These are phyloP conservation scores for Caenorhabditis sp. DNA, from an alignment of 2,888 invertebrate genomes.

Conservation along the genomic window DNA sequence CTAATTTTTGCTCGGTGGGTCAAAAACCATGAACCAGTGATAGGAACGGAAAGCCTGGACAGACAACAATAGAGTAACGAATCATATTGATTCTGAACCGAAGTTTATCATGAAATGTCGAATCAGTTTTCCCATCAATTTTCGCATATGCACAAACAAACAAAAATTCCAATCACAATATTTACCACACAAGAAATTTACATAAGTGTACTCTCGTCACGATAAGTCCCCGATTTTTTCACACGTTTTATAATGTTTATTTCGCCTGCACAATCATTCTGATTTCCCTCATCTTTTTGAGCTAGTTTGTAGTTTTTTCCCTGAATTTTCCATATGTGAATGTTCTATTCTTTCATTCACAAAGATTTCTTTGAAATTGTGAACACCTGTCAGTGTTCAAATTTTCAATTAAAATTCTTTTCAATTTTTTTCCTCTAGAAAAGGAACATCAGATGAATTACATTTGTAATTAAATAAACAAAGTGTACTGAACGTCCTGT, in stretches of 20 bases:
- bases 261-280: neutral
- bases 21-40: too few relatives aligned
- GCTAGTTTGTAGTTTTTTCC: too few relatives aligned
- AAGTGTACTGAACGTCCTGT: neutral
- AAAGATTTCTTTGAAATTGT: neutral
- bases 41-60: too few relatives aligned
- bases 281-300: neutral
- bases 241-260: neutral
- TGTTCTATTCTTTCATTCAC: too few relatives aligned
- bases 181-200: neutral
- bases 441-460: neutral
- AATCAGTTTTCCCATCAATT: neutral
- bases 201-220: neutral
- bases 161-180: neutral
- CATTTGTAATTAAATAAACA: neutral
- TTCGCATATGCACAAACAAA: neutral
- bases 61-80: too few relatives aligned
- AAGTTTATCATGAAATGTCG: too few relatives aligned
- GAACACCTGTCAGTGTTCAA: neutral
- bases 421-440: neutral
- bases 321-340: too few relatives aligned
- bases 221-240: neutral
- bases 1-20: too few relatives aligned
- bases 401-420: neutral
- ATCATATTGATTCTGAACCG: too few relatives aligned